Conservation (phyloP, 2,113 vertebrate genomes). For the Hiodon tergisus region DNA sequence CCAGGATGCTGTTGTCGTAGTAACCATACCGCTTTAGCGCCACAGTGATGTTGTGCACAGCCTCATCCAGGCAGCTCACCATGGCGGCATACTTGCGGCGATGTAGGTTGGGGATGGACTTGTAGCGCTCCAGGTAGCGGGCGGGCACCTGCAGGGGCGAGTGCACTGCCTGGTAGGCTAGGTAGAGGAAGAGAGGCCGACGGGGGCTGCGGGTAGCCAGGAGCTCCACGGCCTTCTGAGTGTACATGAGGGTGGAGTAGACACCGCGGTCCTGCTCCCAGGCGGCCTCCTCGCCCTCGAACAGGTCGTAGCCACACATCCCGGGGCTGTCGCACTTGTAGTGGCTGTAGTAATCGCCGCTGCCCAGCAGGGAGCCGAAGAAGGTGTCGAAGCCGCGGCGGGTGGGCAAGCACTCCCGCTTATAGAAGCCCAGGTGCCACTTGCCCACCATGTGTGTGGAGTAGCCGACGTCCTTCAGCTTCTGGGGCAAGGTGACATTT, state of each 20-base stretch:
- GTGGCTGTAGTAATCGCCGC: slow-evolving; percentile 92
- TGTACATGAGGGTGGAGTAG: slow-evolving; percentile 93
- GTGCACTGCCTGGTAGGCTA: slow-evolving; percentile 93
- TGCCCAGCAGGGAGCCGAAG: slow-evolving; percentile 89
- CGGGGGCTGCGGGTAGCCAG: slow-evolving; percentile 75
- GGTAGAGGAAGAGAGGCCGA: slow-evolving; percentile 82
- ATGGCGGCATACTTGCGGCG: slow-evolving; percentile 89
- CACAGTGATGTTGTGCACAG: slow-evolving; percentile 80
- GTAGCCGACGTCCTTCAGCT: slow-evolving; percentile 86
- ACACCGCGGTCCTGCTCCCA: slow-evolving; percentile 85
- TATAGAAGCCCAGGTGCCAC: slow-evolving; percentile 96
- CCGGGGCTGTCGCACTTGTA: slow-evolving; percentile 90
- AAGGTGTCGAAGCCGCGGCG: slow-evolving; percentile 90
- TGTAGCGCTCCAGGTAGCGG: slow-evolving; percentile 82
- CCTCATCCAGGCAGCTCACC: slow-evolving; percentile 92
- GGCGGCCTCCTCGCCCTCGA: slow-evolving; percentile 85
- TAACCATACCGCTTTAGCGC: slow-evolving; percentile 81
- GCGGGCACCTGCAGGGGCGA: slow-evolving; percentile 87
- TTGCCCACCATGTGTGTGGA: slow-evolving; percentile 96
- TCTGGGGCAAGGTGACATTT: slow-evolving; percentile 86
- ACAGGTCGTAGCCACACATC: slow-evolving; percentile 88
- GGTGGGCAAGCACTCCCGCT: slow-evolving; percentile 88
- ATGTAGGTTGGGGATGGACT: slow-evolving; percentile 81
- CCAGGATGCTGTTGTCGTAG: slow-evolving; percentile 85
- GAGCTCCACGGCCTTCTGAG: slow-evolving; percentile 78